These are phyloP conservation scores for Cataglyphis cursor DNA, from an alignment of 2,888 invertebrate genomes.

Conservation along the genomic window DNA sequence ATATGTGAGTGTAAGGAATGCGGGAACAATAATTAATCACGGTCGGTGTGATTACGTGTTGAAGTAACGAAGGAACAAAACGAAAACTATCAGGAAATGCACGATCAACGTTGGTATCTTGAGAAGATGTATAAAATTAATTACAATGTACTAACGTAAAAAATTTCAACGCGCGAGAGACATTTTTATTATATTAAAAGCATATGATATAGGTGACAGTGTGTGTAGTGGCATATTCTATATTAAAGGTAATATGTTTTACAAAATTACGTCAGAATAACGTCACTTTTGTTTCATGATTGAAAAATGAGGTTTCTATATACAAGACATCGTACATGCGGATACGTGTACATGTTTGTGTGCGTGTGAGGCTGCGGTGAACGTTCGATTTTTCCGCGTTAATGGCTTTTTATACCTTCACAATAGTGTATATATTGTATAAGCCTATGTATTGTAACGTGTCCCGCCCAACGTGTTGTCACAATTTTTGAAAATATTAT, in stretches of 20 bases:
- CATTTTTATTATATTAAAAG: constrained; percentile 1
- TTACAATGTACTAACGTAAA: constrained; percentile 19
- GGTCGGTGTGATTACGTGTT: constrained; percentile 2
- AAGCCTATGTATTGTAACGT: constrained; percentile 26
- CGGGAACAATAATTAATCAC: constrained; percentile 40
- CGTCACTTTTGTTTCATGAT: constrained; percentile 40
- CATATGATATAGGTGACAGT: neutral
- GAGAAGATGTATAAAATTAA: constrained; percentile 16
- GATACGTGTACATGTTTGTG: neutral
- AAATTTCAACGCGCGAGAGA: constrained; percentile 9
- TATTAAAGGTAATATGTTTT: constrained; percentile 18
- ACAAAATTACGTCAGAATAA: constrained; percentile 43
- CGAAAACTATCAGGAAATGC: neutral
- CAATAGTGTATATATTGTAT: constrained; percentile 30
- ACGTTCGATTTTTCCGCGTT: constrained; percentile 47
- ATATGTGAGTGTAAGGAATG: constrained; percentile 6
- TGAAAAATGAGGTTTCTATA: constrained; percentile 41
- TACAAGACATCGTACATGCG: constrained; percentile 14
- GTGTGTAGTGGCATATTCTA: neutral
- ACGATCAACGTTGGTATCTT: constrained; percentile 15
- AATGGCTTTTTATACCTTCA: constrained; percentile 44
- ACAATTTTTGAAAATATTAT: constrained; percentile 17
- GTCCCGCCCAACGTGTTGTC: constrained; percentile 11
- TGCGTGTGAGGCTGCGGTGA: neutral
- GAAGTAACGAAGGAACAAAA: constrained; percentile 14